A percentile compares a stretch with the other conserved stretches of the same genome.
These are phyloP conservation scores for Drosophila sproati DNA, from an alignment of 1,140 invertebrate species.

Conservation along the genomic window DNA sequence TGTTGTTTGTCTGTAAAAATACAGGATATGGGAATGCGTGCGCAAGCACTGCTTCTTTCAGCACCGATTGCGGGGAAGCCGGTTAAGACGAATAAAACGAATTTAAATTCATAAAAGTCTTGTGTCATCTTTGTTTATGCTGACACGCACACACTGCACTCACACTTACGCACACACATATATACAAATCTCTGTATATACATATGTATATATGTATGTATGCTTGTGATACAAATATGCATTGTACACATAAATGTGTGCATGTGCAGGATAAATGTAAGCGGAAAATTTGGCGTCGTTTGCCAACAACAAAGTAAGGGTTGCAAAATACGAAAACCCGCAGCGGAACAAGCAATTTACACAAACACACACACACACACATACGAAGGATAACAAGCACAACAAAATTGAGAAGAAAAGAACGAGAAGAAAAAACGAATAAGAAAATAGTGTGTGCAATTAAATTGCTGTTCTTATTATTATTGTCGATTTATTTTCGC, in stretches of 20 bases:
- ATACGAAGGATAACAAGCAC: constrained; percentile 37
- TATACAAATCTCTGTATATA: neutral
- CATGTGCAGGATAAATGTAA: constrained; percentile 22
- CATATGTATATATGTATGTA: neutral
- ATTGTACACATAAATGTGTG: neutral
- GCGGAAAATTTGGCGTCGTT: constrained; percentile 23
- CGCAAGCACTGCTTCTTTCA: too few relatives aligned
- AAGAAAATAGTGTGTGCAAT: neutral
- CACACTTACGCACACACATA: neutral
- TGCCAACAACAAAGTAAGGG: constrained; percentile 23
- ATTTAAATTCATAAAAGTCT: neutral
- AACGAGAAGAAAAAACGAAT: neutral
- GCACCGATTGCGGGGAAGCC: too few relatives aligned
- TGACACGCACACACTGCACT: neutral
- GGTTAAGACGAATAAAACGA: neutral
- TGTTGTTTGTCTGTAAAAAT: too few relatives aligned
- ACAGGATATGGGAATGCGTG: too few relatives aligned
- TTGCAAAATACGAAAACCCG: constrained; percentile 21
- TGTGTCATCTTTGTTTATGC: constrained; percentile 27
- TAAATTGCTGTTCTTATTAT: constrained; percentile 8
- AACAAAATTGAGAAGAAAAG: constrained; percentile 15
- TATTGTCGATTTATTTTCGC: neutral
- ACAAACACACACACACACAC: constrained; percentile 26
- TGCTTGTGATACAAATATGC: neutral
- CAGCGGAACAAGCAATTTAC: constrained; percentile 10